Evolutionary conservation across 2,797 vertebrate species (phyloP).

Genomic region (Platalea minor): DNA sequence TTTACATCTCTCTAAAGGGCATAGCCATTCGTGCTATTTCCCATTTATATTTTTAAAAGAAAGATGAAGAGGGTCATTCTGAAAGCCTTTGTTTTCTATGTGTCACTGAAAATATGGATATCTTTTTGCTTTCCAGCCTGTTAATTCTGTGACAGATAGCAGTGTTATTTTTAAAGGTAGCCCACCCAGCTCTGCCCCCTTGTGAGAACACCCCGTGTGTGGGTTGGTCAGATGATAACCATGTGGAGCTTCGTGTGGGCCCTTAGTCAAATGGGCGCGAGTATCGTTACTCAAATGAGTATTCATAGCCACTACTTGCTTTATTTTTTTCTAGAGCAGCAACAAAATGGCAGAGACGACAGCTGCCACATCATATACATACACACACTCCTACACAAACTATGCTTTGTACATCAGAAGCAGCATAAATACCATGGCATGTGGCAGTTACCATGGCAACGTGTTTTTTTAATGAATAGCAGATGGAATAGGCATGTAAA

Average conservation of each 20-base stretch:
- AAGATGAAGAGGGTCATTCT: background rate
- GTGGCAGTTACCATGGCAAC: conserved; percentile 79
- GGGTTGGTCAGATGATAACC: conserved; percentile 57
- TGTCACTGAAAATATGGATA: background rate
- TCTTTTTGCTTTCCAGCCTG: background rate
- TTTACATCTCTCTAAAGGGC: background rate
- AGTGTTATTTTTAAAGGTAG: conserved; percentile 46
- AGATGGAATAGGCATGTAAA: conserved; percentile 82
- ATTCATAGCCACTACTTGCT: conserved; percentile 78
- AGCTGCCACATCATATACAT: conserved; percentile 82
- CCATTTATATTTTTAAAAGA: background rate
- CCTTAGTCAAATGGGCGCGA: conserved; percentile 71
- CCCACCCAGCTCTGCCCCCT: conserved; percentile 23
- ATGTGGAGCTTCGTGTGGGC: conserved; percentile 44
- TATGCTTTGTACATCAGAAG: conserved; percentile 82
- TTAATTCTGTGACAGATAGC: conserved; percentile 27
- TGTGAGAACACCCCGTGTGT: conserved; percentile 21
- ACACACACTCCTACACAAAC: conserved; percentile 83
- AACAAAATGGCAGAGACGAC: conserved; percentile 83
- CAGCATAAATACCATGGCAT: conserved; percentile 82
- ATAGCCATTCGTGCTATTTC: background rate
- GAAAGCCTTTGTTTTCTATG: background rate
- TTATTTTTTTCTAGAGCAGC: conserved; percentile 74
- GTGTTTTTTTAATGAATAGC: conserved; percentile 80
- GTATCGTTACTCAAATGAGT: conserved; percentile 76